These are phyloP conservation scores for Meloidogyne floridensis DNA, from an alignment of 1,140 invertebrate genomes.

Conservation along the genomic window DNA sequence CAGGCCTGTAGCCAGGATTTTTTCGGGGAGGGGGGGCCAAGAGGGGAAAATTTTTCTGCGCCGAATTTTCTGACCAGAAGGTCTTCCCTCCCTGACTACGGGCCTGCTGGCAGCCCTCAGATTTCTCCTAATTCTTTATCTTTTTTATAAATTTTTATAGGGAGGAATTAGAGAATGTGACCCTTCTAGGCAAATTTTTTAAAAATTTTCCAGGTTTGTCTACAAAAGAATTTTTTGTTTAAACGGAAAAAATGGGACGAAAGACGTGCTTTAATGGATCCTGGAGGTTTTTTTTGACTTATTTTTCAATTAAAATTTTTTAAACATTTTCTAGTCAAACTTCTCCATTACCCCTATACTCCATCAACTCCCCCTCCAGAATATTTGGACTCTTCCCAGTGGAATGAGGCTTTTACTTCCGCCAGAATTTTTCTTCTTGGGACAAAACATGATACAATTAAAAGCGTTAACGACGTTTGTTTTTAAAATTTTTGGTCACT, in stretches of 20 bases:
- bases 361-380: neutral
- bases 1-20: too few relatives aligned
- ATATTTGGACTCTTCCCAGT: neutral
- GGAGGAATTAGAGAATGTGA: too few relatives aligned
- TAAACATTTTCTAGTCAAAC: neutral
- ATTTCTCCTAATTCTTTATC: too few relatives aligned
- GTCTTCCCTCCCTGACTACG: too few relatives aligned
- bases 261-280: neutral
- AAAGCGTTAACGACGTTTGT: neutral
- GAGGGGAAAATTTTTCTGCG: too few relatives aligned
- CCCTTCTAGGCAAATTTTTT: too few relatives aligned
- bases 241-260: conserved; percentile 2
- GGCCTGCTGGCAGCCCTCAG: too few relatives aligned
- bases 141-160: too few relatives aligned
- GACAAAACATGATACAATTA: neutral
- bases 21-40: too few relatives aligned
- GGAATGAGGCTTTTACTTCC: neutral
- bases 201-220: neutral
- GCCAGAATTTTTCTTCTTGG: neutral
- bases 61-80: too few relatives aligned
- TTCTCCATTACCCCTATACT: neutral
- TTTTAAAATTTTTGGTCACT: neutral
- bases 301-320: neutral
- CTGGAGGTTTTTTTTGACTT: neutral
- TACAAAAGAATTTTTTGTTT: neutral